Evolutionary conservation across 2,797 vertebrate genomes (phyloP).

Genomic region (Ambastaia sidthimunki): DNA sequence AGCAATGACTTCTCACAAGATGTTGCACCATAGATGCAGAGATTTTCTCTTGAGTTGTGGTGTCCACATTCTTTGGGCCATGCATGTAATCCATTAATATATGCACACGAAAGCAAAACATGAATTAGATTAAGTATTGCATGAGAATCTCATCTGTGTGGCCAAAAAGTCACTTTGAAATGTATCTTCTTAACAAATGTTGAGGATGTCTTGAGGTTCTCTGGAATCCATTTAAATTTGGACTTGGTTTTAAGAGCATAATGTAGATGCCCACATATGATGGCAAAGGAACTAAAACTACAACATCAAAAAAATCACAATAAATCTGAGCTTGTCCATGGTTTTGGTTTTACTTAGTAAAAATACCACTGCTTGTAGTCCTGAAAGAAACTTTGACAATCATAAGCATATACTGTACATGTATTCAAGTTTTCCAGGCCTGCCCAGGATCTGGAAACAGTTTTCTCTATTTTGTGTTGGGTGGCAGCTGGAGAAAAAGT

Average conservation of each 20-base stretch:
- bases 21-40: neutral
- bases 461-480: conserved; percentile 7
- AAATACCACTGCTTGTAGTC: neutral
- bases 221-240: conserved; percentile 16
- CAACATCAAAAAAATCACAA: neutral
- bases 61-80: neutral
- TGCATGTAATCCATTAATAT: neutral
- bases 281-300: neutral
- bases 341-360: neutral
- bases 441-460: conserved; percentile 1
- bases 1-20: neutral
- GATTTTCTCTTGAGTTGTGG: neutral
- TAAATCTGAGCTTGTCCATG: neutral
- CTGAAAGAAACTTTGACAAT: neutral
- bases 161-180: neutral
- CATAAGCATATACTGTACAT: neutral
- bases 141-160: neutral
- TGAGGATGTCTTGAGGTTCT: neutral
- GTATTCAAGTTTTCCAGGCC: neutral
- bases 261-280: neutral
- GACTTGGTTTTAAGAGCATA: neutral
- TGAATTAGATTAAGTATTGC: neutral
- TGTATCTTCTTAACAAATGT: conserved; percentile 6
- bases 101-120: neutral
- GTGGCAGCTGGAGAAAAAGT: conserved; percentile 16